Evolutionary conservation across 2,797 vertebrate genomes (phyloP), one percentile per base, ranked within the genome.

Genomic region (Notoglanidium macrostoma): DNA sequence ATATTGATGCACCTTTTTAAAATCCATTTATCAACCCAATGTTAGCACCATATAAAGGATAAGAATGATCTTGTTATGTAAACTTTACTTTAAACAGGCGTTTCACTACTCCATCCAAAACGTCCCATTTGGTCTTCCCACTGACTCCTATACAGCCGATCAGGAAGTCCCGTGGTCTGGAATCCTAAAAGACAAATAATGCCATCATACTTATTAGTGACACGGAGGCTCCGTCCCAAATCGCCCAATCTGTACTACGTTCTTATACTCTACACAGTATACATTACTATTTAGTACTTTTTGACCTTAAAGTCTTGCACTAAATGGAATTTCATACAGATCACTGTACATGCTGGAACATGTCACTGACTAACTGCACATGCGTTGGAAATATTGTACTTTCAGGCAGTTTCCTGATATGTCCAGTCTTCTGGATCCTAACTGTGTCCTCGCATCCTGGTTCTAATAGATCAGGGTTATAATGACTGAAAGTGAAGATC

Each of bases 71-170:
- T 11, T 74, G 49, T 59, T 8, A 51, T 40, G 29, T 23, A 21
- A 83, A 61, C 11, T 29, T 95, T 91, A 99, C 98, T 97, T 99
- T 99, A 84, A 99, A 99, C 0, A 99, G 94, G 1, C 98, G 95
- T 9, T 96, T 95, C 0, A 99, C 98, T 54, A 99, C 98, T 40
- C 98, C 98, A 55, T 99, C 98, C 90, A 99, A 95, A 54, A 99
- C 98, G 55, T 99, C 98, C 98, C 98, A 99, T 86, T 98, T 99
- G 86, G 98, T 99, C 94, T 99, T 99, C 29, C 98, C 98, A 2
- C 98, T 98, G 74, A 99, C 98, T 2, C 98, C 97, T 11, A 99
- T 99, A 93, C 98, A 98, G 65, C 98, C 98, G 29, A 99, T 98
- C 84, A 99, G 96, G 90, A 98, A 99, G 73, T 96, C 92, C 7